Percentiles rank a stretch among this genome's conserved stretches.
Conservation (phyloP, 2,888 invertebrate genomes). For the Cordilura impudica region DNA sequence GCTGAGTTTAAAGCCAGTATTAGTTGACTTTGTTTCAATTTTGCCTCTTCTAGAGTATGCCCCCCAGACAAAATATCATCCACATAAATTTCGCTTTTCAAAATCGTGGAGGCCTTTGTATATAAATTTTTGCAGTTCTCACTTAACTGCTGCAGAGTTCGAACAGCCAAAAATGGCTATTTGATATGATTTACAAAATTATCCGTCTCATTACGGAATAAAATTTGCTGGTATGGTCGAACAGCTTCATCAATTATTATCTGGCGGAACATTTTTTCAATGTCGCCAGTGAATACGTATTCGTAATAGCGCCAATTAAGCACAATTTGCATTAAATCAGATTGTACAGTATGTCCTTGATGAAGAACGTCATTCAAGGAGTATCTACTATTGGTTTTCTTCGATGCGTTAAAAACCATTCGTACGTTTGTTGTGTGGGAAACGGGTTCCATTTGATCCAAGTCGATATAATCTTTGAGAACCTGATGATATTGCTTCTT, state of each 20-base stretch:
- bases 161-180: no score
- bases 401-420: slow-evolving; percentile 61
- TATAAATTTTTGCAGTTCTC: not conserved
- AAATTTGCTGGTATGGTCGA: not conserved
- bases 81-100: not conserved
- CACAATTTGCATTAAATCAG: slow-evolving; percentile 35
- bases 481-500: no score
- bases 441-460: no score
- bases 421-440: not conserved
- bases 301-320: slow-evolving; percentile 36
- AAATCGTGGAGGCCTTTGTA: not conserved
- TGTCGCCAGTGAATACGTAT: slow-evolving; percentile 58
- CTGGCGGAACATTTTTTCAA: slow-evolving; percentile 60
- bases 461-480: no score
- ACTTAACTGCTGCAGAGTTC: not conserved
- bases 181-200: not conserved
- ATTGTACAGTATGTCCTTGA: slow-evolving; percentile 51
- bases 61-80: not conserved
- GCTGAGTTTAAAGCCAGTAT: no score
- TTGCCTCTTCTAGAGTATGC: no score
- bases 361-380: slow-evolving; percentile 45
- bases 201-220: no score
- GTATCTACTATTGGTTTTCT: slow-evolving; percentile 32
- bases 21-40: no score
- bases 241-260: no score